Conservation (phyloP, 2,797 vertebrate species). For the Sternarchorhynchus goeldii region DNA sequence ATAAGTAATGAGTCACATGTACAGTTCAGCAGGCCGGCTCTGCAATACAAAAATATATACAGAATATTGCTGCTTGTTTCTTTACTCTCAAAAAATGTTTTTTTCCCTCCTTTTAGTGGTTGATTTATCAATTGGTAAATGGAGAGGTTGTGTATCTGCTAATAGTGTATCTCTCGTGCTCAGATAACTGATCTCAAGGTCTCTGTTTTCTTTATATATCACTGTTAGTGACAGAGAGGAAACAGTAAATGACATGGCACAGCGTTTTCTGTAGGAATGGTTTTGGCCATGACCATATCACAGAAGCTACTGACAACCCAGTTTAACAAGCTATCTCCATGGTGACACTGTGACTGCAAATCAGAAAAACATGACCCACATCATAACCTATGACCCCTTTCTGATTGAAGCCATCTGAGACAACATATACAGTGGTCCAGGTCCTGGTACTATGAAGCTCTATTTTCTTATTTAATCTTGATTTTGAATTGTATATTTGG, state of each 20-base stretch:
- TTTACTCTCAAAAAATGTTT: background rate
- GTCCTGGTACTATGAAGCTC: background rate
- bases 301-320: conserved; percentile 15
- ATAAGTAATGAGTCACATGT: no score
- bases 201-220: conserved; percentile 24
- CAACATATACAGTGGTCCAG: conserved; percentile 15
- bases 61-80: no score
- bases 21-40: no score
- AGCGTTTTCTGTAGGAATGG: conserved; percentile 5
- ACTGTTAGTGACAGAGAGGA: conserved; percentile 29
- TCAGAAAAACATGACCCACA: conserved; percentile 40
- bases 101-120: background rate
- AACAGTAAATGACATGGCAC: conserved; percentile 42
- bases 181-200: conserved; percentile 17
- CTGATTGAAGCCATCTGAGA: conserved; percentile 22
- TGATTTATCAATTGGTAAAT: conserved; percentile 25
- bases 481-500: no score
- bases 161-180: conserved; percentile 15
- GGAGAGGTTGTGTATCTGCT: conserved; percentile 2
- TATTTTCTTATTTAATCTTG: background rate
- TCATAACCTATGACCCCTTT: conserved; percentile 22
- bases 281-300: conserved; percentile 33
- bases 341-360: conserved; percentile 8
- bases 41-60: no score
- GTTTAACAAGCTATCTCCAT: conserved; percentile 42